These are phyloP conservation scores for Isurus oxyrinchus DNA, from an alignment of 2,113 vertebrate genomes.

Conservation along the genomic window DNA sequence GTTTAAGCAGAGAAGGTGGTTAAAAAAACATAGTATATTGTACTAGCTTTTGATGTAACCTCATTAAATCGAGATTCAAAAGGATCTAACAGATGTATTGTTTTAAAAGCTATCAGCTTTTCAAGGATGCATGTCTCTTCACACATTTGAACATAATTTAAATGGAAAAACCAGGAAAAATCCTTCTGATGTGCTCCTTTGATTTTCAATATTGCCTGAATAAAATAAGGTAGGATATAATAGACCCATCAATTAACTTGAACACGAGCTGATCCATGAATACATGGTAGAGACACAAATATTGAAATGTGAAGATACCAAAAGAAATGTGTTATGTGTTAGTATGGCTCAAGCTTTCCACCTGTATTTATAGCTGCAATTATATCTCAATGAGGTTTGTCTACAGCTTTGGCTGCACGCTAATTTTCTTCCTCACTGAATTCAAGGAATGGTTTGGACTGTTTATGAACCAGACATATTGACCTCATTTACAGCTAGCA, in stretches of 20 bases:
- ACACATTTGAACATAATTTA: slow-evolving; percentile 67
- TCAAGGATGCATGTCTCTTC: slow-evolving; percentile 50
- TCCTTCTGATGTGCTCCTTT: slow-evolving; percentile 71
- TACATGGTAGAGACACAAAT: not conserved
- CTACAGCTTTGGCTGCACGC: slow-evolving; percentile 83
- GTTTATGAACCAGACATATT: slow-evolving; percentile 96
- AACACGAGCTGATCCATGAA: slow-evolving; percentile 55
- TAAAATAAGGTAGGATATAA: slow-evolving; percentile 71
- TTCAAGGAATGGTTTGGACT: slow-evolving; percentile 87
- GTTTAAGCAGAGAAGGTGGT: not conserved
- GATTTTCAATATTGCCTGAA: slow-evolving; percentile 65
- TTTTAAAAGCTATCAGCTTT: slow-evolving; percentile 60
- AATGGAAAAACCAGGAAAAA: slow-evolving; percentile 53
- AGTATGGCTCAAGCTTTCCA: slow-evolving; percentile 57
- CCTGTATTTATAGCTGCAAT: slow-evolving; percentile 83
- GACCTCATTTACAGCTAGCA: slow-evolving; percentile 91
- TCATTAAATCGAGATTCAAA: slow-evolving; percentile 73
- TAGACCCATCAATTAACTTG: slow-evolving; percentile 72
- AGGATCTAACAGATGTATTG: slow-evolving; percentile 71
- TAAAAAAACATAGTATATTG: slow-evolving; percentile 50
- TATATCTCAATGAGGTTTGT: slow-evolving; percentile 88
- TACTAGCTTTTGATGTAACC: slow-evolving; percentile 61
- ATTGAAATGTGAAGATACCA: slow-evolving; percentile 21
- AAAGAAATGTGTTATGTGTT: slow-evolving; percentile 18
- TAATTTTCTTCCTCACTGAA: slow-evolving; percentile 84